Percentiles rank a stretch among this genome's conserved stretches.
phyloP scores from a whole-genome alignment of 2,888 invertebrate genomes.

The Watsonalla cultraria region DNA sequence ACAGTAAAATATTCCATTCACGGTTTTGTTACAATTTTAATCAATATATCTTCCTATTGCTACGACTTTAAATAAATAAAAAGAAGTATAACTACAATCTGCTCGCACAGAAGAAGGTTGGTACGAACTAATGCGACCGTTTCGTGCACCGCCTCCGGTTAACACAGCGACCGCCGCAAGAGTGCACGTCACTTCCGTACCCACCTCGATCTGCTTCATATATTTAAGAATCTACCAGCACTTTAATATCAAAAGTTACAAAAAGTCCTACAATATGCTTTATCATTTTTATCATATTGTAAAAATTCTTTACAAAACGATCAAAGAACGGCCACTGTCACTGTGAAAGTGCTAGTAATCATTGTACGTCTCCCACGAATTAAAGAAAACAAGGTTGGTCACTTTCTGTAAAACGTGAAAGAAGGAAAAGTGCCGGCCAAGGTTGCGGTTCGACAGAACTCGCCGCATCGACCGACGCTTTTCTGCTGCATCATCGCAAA shows the following conservation, averaged over 20 bases:
- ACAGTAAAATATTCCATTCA: conserved; percentile 37
- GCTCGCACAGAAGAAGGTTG: conserved; percentile 60
- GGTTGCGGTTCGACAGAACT: conserved; percentile 23
- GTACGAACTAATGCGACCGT: conserved; percentile 73
- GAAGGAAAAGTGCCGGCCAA: conserved; percentile 63
- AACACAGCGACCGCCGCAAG: conserved; percentile 52
- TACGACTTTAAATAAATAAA: conserved; percentile 76
- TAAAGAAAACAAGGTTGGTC: conserved; percentile 71
- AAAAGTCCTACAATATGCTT: conserved; percentile 68
- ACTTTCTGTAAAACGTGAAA: conserved; percentile 67
- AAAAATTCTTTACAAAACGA: conserved; percentile 67
- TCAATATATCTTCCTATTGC: conserved; percentile 45
- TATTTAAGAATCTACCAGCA: conserved; percentile 64
- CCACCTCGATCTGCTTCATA: conserved; percentile 59
- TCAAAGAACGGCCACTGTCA: conserved; percentile 58
- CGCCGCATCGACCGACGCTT: conserved; percentile 56
- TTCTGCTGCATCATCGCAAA: conserved; percentile 47
- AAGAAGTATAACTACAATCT: conserved; percentile 72
- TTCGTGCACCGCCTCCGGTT: conserved; percentile 35
- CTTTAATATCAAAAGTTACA: conserved; percentile 77
- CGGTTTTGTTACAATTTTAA: conserved; percentile 49
- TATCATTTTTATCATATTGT: conserved; percentile 57
- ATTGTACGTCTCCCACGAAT: conserved; percentile 48
- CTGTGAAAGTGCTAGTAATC: conserved; percentile 64
- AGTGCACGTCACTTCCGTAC: conserved; percentile 65